Base-by-base conservation (phyloP, 2,113 vertebrate genomes). In the Agapornis roseicollis region DNA sequence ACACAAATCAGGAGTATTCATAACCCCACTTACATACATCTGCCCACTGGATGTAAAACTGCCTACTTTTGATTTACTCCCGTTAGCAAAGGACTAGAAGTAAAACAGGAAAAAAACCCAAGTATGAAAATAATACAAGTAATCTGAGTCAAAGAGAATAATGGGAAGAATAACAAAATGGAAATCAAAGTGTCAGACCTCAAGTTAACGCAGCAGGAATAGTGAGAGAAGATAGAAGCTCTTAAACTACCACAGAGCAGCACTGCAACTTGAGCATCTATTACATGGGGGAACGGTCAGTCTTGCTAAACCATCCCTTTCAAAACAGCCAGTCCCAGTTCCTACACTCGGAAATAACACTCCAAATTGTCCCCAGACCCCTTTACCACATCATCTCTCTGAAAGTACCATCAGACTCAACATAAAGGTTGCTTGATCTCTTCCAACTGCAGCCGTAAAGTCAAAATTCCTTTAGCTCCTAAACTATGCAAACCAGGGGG, bases 221-320 rank as follows among this genome's bases (percentile, higher is more conserved):
- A 23, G 5, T 8, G 29, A 39, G 18, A 71, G 46, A 68, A 78
- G 8, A 39, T 0, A 58, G 17, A 55, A 28, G 9, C 22, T 90
- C 27, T 83, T 28, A 44, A 80, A 24, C 5, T 14, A 76, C 1
- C 7, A 1, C 27, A 80, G 55, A 24, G 25, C 33, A 64, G 47
- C 33, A 66, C 27, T 44, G 69, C 23, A 55, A 37, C 2, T 2
- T 42, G 2, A 53, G 7, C 42, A 74, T 8, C n/a, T 47, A 18
- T 27, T 55, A 24, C 13, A 22, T 2, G 4, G 17, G 14, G 8
- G 6, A 70, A 47, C 2, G 3, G 8, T 4, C n/a, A 10, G 20
- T 33, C 41, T 56, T 74, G 29, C 12, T 55, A 55, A 42, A 80
- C 49, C 10, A 58, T 17, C 22, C 46, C 28, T 23, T 91, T 89